Evolutionary conservation across 2,888 invertebrate genomes (phyloP).

Genomic region (Caenorhabditis drosophilae): DNA sequence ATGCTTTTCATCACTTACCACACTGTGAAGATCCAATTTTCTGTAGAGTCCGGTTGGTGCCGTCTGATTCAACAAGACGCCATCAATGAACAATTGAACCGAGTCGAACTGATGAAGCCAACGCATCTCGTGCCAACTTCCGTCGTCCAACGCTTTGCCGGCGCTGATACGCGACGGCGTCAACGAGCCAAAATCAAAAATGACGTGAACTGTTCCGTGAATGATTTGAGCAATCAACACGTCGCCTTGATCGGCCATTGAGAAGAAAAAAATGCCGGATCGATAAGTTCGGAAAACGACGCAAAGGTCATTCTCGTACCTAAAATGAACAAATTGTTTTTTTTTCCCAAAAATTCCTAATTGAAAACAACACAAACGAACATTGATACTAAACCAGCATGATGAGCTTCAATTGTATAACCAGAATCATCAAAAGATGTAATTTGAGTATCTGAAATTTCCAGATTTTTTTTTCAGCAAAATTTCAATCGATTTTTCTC

Average conservation of each 20-base stretch:
- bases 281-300: conserved; percentile 63
- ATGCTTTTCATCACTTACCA: conserved; percentile 38
- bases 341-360: not conserved
- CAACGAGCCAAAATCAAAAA: conserved; percentile 65
- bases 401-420: conserved; percentile 55
- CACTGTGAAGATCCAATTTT: conserved; percentile 64
- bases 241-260: conserved; percentile 67
- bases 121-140: conserved; percentile 64
- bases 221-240: conserved; percentile 63
- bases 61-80: conserved; percentile 61
- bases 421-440: conserved; percentile 63
- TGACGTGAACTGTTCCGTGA: conserved; percentile 60
- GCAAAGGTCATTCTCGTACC: conserved; percentile 66
- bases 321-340: not conserved
- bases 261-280: conserved; percentile 65
- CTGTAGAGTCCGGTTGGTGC: conserved; percentile 65
- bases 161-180: conserved; percentile 56
- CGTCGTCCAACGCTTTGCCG: conserved; percentile 64
- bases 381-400: conserved; percentile 61
- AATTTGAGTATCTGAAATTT: conserved; percentile 49
- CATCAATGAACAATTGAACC: conserved; percentile 61
- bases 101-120: conserved; percentile 68
- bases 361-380: no score
- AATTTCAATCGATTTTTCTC: conserved; percentile 2
- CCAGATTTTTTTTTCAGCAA: not conserved